phyloP scores from a whole-genome alignment of 2,888 invertebrate species.

The Epirrhoe alternata region DNA sequence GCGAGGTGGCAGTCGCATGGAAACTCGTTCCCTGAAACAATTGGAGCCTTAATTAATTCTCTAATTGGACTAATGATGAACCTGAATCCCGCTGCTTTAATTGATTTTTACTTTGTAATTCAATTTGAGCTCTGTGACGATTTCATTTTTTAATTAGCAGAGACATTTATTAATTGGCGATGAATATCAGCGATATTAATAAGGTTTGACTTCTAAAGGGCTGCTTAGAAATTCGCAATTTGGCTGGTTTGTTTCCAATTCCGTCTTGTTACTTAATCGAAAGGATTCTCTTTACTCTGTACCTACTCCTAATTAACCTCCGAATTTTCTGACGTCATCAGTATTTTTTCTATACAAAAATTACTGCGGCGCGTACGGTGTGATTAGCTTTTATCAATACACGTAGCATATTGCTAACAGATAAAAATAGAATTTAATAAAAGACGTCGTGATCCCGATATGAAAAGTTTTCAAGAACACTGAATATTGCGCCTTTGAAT shows the following conservation, averaged over 20 bases:
- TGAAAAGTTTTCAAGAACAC: no score
- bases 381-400: no score
- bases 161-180: constrained; percentile 27
- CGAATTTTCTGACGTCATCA: no score
- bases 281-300: neutral
- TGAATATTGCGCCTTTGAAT: no score
- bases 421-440: no score
- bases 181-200: constrained; percentile 33
- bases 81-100: constrained; percentile 47
- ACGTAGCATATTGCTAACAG: no score
- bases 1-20: constrained; percentile 93
- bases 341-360: no score
- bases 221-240: constrained; percentile 12
- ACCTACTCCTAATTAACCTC: neutral
- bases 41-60: constrained; percentile 58
- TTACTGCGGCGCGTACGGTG: no score
- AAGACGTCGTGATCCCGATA: no score
- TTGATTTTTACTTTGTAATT: constrained; percentile 56
- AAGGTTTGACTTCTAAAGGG: constrained; percentile 22
- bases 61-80: constrained; percentile 58
- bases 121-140: constrained; percentile 39
- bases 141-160: constrained; percentile 39
- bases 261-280: neutral
- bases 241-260: constrained; percentile 3
- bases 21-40: constrained; percentile 91